Evolutionary conservation across 2,888 invertebrate species (phyloP).

Genomic region (Andricus quercusramuli): DNA sequence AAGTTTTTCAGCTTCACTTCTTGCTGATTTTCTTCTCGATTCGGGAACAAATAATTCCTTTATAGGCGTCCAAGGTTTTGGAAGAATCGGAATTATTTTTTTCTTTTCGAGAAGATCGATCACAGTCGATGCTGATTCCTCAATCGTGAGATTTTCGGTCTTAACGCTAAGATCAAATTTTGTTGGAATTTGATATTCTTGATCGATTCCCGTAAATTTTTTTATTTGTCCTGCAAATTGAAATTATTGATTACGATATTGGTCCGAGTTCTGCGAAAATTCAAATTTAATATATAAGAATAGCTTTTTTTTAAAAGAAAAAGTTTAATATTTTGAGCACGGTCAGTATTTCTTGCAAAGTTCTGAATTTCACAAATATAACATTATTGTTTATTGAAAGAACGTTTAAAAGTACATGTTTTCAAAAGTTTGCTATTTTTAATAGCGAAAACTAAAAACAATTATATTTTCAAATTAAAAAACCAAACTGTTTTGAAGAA

Average conservation of each 20-base stretch:
- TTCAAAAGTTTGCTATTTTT: too few species aligned
- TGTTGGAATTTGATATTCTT: constrained; percentile 93
- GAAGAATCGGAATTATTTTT: constrained; percentile 80
- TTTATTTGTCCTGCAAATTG: constrained; percentile 81
- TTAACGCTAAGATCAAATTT: constrained; percentile 92
- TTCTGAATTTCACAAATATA: too few species aligned
- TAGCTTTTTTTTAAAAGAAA: too few species aligned
- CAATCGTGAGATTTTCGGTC: constrained; percentile 90
- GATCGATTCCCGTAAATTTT: constrained; percentile 95
- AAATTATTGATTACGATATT: not conserved
- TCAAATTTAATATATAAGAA: too few species aligned
- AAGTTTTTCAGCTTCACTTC: constrained; percentile 87
- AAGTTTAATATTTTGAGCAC: too few species aligned
- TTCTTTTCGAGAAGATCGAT: constrained; percentile 90
- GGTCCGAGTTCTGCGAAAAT: too few species aligned
- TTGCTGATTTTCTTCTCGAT: constrained; percentile 82
- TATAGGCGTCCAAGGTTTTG: constrained; percentile 80
- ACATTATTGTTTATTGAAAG: too few species aligned
- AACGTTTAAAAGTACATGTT: too few species aligned
- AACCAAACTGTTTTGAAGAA: too few species aligned
- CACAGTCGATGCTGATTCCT: constrained; percentile 92
- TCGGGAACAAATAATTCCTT: constrained; percentile 91
- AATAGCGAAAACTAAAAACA: too few species aligned
- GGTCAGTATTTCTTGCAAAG: too few species aligned
- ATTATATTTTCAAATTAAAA: too few species aligned